Evolutionary conservation across 2,113 vertebrate genomes (phyloP).

Genomic region (Festucalex cinctus): DNA sequence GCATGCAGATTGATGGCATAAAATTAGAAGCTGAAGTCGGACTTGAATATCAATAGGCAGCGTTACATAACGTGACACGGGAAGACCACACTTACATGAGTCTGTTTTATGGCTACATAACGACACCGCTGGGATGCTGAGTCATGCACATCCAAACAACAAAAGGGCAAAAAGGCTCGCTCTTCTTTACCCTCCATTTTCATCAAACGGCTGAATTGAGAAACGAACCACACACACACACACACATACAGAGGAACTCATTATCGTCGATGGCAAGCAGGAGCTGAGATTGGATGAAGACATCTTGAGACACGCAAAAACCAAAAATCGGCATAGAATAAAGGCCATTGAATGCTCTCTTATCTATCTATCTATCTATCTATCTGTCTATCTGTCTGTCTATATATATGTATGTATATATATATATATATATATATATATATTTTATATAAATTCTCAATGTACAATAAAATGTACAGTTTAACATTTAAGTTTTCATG

Average conservation of each 20-base stretch:
- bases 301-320: too few relatives aligned
- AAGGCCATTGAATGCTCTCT: too few relatives aligned
- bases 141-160: slow-evolving; percentile 14
- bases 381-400: too few relatives aligned
- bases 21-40: slow-evolving; percentile 2
- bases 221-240: not conserved
- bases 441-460: too few relatives aligned
- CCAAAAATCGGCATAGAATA: too few relatives aligned
- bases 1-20: not conserved
- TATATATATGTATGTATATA: too few relatives aligned
- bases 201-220: not conserved
- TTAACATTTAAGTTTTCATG: too few relatives aligned
- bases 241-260: not conserved
- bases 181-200: not conserved
- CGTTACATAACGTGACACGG: slow-evolving; percentile 13
- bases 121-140: slow-evolving; percentile 4
- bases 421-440: too few relatives aligned
- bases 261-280: too few relatives aligned
- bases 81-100: slow-evolving; percentile 9
- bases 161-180: not conserved
- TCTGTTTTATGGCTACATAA: slow-evolving; percentile 16
- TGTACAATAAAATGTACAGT: too few relatives aligned
- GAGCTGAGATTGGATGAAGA: too few relatives aligned
- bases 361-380: too few relatives aligned
- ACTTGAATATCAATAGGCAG: slow-evolving; percentile 19